Base-by-base conservation (phyloP, 2,797 vertebrate species). In the Propithecus perrieri region DNA sequence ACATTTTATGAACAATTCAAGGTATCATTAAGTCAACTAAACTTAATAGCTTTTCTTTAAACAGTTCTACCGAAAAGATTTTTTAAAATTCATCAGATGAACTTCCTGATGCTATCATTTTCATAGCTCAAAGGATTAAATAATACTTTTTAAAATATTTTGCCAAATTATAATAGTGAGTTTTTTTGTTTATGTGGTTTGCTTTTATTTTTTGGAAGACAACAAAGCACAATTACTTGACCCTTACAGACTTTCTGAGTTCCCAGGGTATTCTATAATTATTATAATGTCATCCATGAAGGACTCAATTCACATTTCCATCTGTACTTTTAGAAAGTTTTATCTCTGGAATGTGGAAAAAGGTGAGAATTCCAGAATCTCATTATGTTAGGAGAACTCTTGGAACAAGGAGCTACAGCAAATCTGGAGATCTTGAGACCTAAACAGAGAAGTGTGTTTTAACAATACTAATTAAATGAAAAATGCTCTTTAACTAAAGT, bases 401-500 rank as follows among this genome's bases (percentile, higher is more conserved):
- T 79, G 35, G 80, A 74, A 46, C 33, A 80, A 83, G 38, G 28
- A 85, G 72, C 53, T 87, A 74, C 2, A 85, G 75, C 59, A 76
- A 74, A 92, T 86, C 67, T 94, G 59, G 59, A 0, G 43, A 55
- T 74, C 55, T 46, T 94, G 65, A 80, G 74, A 90, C 59, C 72
- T 88, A 89, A 89, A 78, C n/a, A 94, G 48, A 96, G 53, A 95
- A 87, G 67, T 81, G 38, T 72, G n/a, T 96, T 95, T 79, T 69
- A 78, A 48, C 38, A 41, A 35, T 46, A 46, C 28, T 86, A 69
- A 79, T 41, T 59, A 81, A 85, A 35, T 67, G 53, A 89, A 69
- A 65, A 24, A 41, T 59, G 8, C 12, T n/a, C 7, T 20, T 80
- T 50, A 57, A 79, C 13, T 79, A 61, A 86, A 80, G 17, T 48